Conservation (phyloP, 2,113 vertebrate species). For the Megaleporinus macrocephalus region DNA sequence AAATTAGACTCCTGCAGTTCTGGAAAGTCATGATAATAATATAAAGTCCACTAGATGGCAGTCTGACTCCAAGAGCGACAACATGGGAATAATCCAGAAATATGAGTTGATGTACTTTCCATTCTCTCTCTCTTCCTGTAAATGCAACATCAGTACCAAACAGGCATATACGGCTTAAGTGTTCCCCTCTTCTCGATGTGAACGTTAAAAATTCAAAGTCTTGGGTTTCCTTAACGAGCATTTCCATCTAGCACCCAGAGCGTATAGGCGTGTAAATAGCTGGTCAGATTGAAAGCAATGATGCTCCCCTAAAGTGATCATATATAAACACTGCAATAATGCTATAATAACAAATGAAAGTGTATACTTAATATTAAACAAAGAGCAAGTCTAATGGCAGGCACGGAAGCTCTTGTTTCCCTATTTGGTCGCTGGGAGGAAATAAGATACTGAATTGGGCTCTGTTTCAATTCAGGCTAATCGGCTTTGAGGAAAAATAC, state of each 20-base stretch:
- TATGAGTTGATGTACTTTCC: background rate
- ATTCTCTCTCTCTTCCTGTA: background rate
- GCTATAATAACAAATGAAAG: conserved; percentile 14
- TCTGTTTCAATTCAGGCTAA: conserved; percentile 70
- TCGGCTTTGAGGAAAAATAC: conserved; percentile 72
- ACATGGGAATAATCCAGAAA: background rate
- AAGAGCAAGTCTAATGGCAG: background rate
- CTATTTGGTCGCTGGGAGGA: conserved; percentile 7
- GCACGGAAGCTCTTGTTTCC: background rate
- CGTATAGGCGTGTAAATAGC: conserved; percentile 12
- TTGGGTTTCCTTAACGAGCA: background rate
- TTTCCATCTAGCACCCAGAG: conserved; percentile 1
- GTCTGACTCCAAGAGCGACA: conserved; percentile 14
- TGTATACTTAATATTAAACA: conserved; percentile 1
- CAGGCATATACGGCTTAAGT: background rate
- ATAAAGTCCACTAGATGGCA: conserved; percentile 51
- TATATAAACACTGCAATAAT: background rate
- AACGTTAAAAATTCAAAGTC: conserved; percentile 5
- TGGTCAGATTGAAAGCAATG: background rate
- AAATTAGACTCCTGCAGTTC: background rate
- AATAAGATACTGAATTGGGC: conserved; percentile 57
- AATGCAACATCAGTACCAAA: background rate
- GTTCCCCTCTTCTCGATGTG: background rate
- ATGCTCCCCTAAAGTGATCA: background rate
- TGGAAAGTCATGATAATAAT: background rate